Conservation (phyloP, 2,113 vertebrate species). For the Oxyura jamaicensis region DNA sequence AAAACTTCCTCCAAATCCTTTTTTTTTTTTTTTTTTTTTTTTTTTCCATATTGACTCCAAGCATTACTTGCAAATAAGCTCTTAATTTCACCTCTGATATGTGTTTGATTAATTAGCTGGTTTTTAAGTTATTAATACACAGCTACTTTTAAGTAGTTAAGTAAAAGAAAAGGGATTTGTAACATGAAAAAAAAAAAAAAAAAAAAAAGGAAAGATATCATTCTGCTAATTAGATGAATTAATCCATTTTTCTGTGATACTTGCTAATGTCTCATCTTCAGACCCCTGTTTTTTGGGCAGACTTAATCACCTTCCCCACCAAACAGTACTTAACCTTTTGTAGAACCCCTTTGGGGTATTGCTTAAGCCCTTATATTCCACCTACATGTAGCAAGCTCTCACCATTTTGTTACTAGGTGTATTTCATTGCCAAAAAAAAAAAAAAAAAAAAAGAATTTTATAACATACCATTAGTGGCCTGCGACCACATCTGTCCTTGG, state of each 20-base stretch:
- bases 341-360: not conserved
- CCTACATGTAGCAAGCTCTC: not conserved
- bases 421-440: not conserved
- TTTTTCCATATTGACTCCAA: not conserved
- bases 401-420: not conserved
- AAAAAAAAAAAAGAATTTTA: not conserved
- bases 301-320: not conserved
- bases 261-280: not conserved
- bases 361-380: not conserved
- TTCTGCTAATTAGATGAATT: not conserved
- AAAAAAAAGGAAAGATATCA: not conserved
- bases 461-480: not conserved
- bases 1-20: not conserved
- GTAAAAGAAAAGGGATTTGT: not conserved
- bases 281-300: not conserved
- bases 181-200: not conserved
- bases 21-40: not conserved
- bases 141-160: not conserved
- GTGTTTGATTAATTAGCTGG: not conserved
- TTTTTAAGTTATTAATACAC: not conserved
- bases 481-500: not conserved
- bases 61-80: not conserved
- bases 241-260: not conserved
- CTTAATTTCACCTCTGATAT: not conserved
- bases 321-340: not conserved